These are phyloP conservation scores for Pseudomyrmex dendroicus DNA, from an alignment of 1,140 invertebrate species.

Conservation along the genomic window DNA sequence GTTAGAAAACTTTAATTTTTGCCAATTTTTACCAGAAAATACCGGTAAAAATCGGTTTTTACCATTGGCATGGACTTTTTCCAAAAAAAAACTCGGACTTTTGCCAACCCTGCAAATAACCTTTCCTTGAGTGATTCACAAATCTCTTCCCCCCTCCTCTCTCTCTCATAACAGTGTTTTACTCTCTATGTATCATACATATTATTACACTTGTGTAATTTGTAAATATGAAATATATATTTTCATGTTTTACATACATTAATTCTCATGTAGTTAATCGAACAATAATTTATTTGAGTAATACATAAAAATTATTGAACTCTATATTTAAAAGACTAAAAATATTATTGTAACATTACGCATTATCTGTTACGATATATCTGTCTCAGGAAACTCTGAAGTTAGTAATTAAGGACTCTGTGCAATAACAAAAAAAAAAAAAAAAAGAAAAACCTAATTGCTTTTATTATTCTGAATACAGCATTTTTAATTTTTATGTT, in stretches of 20 bases:
- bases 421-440: constrained; percentile 51
- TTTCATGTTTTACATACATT: constrained; percentile 67
- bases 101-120: too few species aligned
- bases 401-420: constrained; percentile 56
- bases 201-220: constrained; percentile 54
- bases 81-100: too few species aligned
- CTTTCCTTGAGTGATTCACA: too few species aligned
- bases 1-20: too few species aligned
- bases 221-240: constrained; percentile 76
- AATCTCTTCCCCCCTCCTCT: too few species aligned
- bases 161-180: too few species aligned
- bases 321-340: constrained; percentile 43
- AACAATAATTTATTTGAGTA: constrained; percentile 55
- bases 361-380: constrained; percentile 16
- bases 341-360: constrained; percentile 37
- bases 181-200: neutral
- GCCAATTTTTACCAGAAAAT: too few species aligned
- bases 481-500: constrained; percentile 83
- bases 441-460: constrained; percentile 19
- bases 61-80: too few species aligned
- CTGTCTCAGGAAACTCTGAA: constrained; percentile 49
- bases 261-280: constrained; percentile 58
- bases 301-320: constrained; percentile 53
- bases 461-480: constrained; percentile 81
- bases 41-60: too few species aligned